Base-by-base conservation (phyloP, 1,140 invertebrate genomes). In the Drosophila triauraria region DNA sequence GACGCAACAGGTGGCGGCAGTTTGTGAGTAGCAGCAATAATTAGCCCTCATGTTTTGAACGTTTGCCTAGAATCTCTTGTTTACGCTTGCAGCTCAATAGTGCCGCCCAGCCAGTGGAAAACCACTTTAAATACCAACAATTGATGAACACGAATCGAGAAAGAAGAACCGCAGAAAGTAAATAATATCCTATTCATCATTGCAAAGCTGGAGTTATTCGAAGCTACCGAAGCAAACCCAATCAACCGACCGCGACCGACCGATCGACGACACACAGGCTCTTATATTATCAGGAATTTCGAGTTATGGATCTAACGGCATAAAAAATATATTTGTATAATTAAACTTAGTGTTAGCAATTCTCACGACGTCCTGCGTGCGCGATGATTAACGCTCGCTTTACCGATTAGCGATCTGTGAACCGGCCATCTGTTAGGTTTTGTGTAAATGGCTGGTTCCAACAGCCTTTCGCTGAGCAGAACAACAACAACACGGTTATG, bases 281-380 rank as follows among this genome's bases (percentile, higher is more conserved):
- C 83, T 86, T 87, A 86, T 78, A 86, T 78, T 70, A 88, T 75
- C 85, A 81, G 69, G 72, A 88, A 84, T 71, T 80, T 84, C 80
- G 81, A 88, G 84, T 72, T 75, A 88, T 78, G 81, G 84, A 88
- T 81, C 83, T 58, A 75, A 88, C 69, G 76, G 84, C 71, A 80
- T 74, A 72, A 40, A 40, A 56, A 83, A 90, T 68, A 75, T 87
- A 86, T 76, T 90, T 88, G 84, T 88, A 88, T 81, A 88, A 88
- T 88, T 88, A 90, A 84, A 88, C 69, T 84, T 88, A 88, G 80
- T 88, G 85, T 90, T 88, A 88, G 53, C 69, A 60, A 71, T 79
- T 87, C 84, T 90, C 78, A 88, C 87, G 80, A 81, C 84, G 84
- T 88, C 84, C 84, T 84, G 80, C 38, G 32, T 35, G 48, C 51